Evolutionary conservation across 1,140 invertebrate species (phyloP).

Genomic region (Mya arenaria): DNA sequence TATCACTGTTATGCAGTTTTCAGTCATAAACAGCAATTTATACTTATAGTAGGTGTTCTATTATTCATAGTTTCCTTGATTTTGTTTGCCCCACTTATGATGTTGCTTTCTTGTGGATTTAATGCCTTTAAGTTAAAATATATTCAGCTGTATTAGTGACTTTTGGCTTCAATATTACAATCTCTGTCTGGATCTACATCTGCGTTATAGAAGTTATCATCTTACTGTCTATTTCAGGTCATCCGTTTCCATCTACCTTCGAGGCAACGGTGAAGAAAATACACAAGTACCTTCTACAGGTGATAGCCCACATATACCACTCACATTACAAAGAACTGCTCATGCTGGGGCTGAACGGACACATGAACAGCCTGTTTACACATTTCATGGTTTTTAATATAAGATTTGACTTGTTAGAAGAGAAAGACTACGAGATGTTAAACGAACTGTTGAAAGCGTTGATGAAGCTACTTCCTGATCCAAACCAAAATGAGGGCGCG

Average conservation of each 20-base stretch:
- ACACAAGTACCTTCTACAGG: constrained; percentile 97
- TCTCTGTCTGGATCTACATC: neutral
- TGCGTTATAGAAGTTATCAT: neutral
- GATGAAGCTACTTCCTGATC: constrained; percentile 72
- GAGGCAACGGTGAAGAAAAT: constrained; percentile 98
- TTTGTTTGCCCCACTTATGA: too few species aligned
- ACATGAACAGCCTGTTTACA: constrained; percentile 97
- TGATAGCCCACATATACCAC: constrained; percentile 98
- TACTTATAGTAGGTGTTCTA: too few species aligned
- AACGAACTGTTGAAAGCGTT: constrained; percentile 81
- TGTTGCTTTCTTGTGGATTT: too few species aligned
- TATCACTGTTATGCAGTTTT: too few species aligned
- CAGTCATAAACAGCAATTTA: too few species aligned
- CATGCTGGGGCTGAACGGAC: constrained; percentile 92
- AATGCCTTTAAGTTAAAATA: too few species aligned
- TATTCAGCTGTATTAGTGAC: too few species aligned
- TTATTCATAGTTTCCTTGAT: too few species aligned
- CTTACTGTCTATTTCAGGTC: constrained; percentile 84
- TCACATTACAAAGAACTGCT: constrained; percentile 98
- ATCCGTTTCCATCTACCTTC: constrained; percentile 97
- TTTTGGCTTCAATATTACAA: neutral
- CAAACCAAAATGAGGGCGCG: constrained; percentile 71
- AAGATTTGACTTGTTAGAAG: constrained; percentile 91
- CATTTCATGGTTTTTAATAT: constrained; percentile 95
- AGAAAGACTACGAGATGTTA: constrained; percentile 97